Percentiles rank a stretch among this genome's conserved stretches.
phyloP scores from a whole-genome alignment of 2,113 vertebrate genomes.

The Myrmecophaga tridactyla region DNA sequence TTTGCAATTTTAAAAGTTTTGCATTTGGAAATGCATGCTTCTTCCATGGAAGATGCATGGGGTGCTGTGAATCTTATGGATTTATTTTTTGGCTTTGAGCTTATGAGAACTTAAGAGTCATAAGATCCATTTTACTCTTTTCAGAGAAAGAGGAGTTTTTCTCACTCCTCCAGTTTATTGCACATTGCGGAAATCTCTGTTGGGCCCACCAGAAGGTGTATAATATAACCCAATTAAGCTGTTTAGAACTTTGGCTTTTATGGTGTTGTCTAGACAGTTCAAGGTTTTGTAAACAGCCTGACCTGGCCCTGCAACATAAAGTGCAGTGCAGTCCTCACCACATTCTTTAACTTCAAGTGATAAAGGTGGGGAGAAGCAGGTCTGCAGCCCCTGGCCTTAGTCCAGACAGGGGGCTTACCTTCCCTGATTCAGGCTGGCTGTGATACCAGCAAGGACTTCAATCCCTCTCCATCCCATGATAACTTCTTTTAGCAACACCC shows the following conservation, averaged over 20 bases:
- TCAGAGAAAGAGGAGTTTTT: conserved; percentile 82
- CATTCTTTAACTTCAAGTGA: conserved; percentile 72
- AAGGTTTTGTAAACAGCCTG: conserved; percentile 99
- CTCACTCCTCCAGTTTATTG: conserved; percentile 86
- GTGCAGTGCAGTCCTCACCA: conserved; percentile 74
- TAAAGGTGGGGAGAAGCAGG: conserved; percentile 61
- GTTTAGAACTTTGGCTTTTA: conserved; percentile 96
- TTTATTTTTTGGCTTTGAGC: conserved; percentile 74
- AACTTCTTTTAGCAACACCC: not conserved
- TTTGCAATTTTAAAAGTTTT: conserved; percentile 63
- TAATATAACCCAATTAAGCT: conserved; percentile 99
- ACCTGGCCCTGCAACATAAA: conserved; percentile 88
- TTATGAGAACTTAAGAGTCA: conserved; percentile 66
- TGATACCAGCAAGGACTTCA: not conserved
- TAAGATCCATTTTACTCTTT: conserved; percentile 74
- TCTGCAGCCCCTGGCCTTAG: conserved; percentile 51
- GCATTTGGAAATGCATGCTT: conserved; percentile 57
- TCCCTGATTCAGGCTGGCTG: not conserved
- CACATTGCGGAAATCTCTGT: conserved; percentile 90
- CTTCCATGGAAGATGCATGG: conserved; percentile 20
- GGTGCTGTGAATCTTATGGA: conserved; percentile 53
- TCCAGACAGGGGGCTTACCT: not conserved
- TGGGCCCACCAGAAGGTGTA: conserved; percentile 90
- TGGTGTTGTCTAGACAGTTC: conserved; percentile 99
- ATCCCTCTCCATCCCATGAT: not conserved